Evolutionary conservation across 2,797 vertebrate genomes (phyloP), one percentile per base, ranked within the genome.

Genomic region (Arnoldichthys spilopterus): DNA sequence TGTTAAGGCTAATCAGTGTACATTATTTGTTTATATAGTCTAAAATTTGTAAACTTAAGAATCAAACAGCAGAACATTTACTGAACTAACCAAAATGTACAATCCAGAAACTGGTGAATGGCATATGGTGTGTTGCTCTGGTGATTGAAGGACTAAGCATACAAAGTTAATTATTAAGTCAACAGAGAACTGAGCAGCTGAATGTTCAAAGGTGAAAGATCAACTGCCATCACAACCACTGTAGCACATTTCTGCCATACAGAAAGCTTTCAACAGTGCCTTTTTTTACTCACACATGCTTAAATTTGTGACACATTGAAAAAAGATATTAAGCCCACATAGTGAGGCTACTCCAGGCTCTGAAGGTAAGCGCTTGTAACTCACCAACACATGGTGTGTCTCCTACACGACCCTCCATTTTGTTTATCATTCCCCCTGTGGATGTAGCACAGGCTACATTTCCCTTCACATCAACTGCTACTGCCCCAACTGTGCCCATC

Each of bases 351-450:
- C 5, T 56, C 53, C n/a, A 15, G 24, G 37, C 16, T 18, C 8
- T 56, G 53, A 26, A 12, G 7, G 43, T 5, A 51, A 22, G 28
- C 2, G 3, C n/a, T 72, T 67, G 20, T 34, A 20, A 87, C 93
- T 88, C 88, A 97, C 96, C 96, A 89, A 97, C 90, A 82, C 94
- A 95, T 0, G 96, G 89, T 13, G 95, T 95, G 90, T 97, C 95
- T 69, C 95, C 94, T 83, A 95, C 93, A n/a, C 96, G 94, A 59
- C 95, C 96, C 79, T 94, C 87, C 90, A 96, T 93, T 91, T 97
- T 94, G 87, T 96, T 96, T 53, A 92, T 84, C 7, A 96, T 91
- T 85, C 95, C 95, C 66, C 94, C 94, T 0, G 95, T 95, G 75
- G 95, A 95, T 73, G 95, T 95, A n/a, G 94, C 95, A 86, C 94